phyloP scores from a whole-genome alignment of 2,797 vertebrate species.

The Chloroceryle inda region DNA sequence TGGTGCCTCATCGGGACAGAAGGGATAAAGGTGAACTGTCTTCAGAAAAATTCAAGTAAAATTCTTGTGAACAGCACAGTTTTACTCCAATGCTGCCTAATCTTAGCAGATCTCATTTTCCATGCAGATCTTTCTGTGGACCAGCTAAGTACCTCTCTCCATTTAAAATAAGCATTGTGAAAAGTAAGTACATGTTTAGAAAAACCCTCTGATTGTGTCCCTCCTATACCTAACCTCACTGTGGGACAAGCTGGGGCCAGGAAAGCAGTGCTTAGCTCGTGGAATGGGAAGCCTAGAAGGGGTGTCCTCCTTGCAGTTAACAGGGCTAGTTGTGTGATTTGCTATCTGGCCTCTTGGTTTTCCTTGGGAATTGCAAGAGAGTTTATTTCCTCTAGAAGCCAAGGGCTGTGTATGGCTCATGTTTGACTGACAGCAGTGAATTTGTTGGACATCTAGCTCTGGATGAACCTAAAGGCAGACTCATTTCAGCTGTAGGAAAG shows the following conservation, averaged over 20 bases:
- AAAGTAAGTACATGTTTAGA: not conserved
- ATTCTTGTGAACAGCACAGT: not conserved
- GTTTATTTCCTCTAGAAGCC: not conserved
- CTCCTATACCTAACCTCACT: not conserved
- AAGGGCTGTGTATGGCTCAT: not conserved
- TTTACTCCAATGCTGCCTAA: not conserved
- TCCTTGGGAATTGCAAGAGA: not conserved
- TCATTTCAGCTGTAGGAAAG: not conserved
- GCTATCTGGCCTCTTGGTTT: not conserved
- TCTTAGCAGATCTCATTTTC: not conserved
- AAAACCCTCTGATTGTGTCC: not conserved
- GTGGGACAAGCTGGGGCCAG: not conserved
- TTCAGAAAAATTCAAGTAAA: not conserved
- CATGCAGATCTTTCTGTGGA: not conserved
- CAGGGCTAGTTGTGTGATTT: not conserved
- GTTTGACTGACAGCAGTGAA: not conserved
- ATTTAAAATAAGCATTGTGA: not conserved
- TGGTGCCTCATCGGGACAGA: not conserved
- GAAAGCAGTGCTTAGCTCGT: not conserved
- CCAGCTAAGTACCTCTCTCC: not conserved
- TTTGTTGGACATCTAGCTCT: not conserved
- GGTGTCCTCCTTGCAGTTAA: not conserved
- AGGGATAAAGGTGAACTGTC: not conserved
- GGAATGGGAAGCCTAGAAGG: not conserved
- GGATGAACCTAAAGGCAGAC: not conserved